Percentiles rank a stretch among this genome's conserved stretches.
phyloP scores from a whole-genome alignment of 2,888 invertebrate species.

The Tridacna crocea region DNA sequence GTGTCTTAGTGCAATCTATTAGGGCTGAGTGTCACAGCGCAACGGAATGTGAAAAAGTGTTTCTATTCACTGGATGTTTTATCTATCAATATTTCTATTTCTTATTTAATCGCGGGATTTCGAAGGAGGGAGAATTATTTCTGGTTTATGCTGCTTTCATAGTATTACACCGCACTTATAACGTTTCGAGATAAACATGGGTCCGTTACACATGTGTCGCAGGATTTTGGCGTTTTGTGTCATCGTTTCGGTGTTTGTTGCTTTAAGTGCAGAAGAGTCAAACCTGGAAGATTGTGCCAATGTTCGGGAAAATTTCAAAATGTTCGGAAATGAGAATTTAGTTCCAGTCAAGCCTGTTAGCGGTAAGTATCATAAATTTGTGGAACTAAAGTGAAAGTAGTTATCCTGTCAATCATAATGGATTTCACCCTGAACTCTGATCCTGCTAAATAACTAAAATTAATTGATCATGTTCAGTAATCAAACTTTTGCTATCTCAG shows the following conservation, averaged over 20 bases:
- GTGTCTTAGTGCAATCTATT: background rate
- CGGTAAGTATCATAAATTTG: conserved; percentile 2
- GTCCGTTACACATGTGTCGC: conserved; percentile 9
- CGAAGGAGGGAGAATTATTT: too few relatives aligned
- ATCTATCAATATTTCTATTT: background rate
- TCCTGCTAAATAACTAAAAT: too few relatives aligned
- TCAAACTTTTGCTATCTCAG: too few relatives aligned
- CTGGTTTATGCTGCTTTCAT: too few relatives aligned
- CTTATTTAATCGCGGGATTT: too few relatives aligned
- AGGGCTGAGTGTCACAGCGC: background rate
- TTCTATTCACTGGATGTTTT: conserved; percentile 3
- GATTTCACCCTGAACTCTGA: too few relatives aligned
- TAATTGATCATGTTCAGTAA: too few relatives aligned
- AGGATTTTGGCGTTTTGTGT: conserved; percentile 13
- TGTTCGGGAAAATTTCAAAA: conserved; percentile 10
- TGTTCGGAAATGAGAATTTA: conserved; percentile 3
- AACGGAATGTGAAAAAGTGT: conserved; percentile 5
- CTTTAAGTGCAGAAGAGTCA: background rate
- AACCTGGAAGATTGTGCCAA: background rate
- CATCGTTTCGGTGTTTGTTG: background rate
- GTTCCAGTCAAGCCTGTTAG: conserved; percentile 10
- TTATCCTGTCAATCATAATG: too few relatives aligned
- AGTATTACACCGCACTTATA: too few relatives aligned
- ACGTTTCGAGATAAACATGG: background rate
- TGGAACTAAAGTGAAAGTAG: conserved; percentile 1